A percentile compares a stretch with the other conserved stretches of the same genome.
These are phyloP conservation scores for Dipodomys merriami DNA, from an alignment of 2,113 vertebrate species.

Conservation along the genomic window DNA sequence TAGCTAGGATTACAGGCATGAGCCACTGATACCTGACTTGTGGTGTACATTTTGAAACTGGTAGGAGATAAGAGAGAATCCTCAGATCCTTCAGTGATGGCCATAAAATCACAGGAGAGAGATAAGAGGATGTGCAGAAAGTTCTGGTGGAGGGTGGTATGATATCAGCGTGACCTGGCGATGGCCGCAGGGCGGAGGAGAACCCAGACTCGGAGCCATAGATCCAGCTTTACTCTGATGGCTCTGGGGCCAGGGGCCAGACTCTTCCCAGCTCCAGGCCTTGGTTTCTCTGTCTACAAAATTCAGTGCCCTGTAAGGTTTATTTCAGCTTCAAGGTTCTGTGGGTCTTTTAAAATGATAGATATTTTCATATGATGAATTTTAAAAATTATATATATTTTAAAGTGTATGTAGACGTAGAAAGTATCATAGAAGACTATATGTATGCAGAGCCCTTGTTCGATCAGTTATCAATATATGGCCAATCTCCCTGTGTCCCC, in stretches of 20 bases:
- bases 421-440: background rate
- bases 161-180: background rate
- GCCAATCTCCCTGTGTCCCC: background rate
- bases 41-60: background rate
- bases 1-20: no score
- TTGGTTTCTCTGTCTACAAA: constrained; percentile 14
- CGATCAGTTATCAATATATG: background rate
- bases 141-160: background rate
- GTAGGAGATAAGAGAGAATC: background rate
- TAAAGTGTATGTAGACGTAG: background rate
- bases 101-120: background rate
- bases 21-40: no score
- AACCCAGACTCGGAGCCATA: background rate
- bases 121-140: background rate
- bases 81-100: background rate
- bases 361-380: background rate
- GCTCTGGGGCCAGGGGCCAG: background rate
- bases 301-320: background rate
- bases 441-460: background rate
- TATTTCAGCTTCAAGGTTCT: background rate
- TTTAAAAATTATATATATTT: background rate
- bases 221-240: no score
- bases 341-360: background rate
- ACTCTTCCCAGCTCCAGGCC: background rate
- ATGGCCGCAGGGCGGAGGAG: background rate